These are phyloP conservation scores for Stictocephala bisonia DNA, from an alignment of 2,888 invertebrate species.

Conservation along the genomic window DNA sequence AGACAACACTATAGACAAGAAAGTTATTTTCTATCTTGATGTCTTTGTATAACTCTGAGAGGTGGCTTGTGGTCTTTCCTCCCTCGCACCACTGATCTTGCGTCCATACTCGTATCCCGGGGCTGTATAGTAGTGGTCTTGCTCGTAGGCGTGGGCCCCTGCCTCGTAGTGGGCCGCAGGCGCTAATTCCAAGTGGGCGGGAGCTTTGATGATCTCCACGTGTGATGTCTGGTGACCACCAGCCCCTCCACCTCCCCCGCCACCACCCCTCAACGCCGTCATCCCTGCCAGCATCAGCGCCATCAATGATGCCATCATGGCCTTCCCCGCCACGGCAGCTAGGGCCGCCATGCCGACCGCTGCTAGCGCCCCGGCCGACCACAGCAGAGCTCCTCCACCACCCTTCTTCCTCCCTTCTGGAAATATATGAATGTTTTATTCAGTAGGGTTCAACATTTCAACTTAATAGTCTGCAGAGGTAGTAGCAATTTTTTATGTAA, in stretches of 20 bases:
- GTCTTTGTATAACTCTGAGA: too few relatives aligned
- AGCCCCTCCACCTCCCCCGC: conserved; percentile 48
- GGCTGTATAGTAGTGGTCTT: conserved; percentile 48
- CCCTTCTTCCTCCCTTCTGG: conserved; percentile 22
- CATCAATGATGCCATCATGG: conserved; percentile 58
- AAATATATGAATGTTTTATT: too few relatives aligned
- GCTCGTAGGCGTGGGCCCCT: conserved; percentile 50
- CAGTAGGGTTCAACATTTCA: too few relatives aligned
- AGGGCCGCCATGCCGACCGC: conserved; percentile 55
- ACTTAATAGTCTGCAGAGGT: too few relatives aligned
- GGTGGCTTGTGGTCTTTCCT: too few relatives aligned
- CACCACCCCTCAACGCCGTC: conserved; percentile 49
- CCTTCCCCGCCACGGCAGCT: conserved; percentile 58
- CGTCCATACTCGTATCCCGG: conserved; percentile 32
- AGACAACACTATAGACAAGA: too few relatives aligned
- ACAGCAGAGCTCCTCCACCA: conserved; percentile 26
- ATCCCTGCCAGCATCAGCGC: conserved; percentile 57
- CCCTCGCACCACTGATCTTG: too few relatives aligned
- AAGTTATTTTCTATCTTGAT: too few relatives aligned
- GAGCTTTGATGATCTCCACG: conserved; percentile 57
- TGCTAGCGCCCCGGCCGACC: conserved; percentile 50
- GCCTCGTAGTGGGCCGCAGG: conserved; percentile 46
- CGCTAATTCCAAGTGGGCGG: conserved; percentile 48
- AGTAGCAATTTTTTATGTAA: too few relatives aligned
- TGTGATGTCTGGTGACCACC: conserved; percentile 52